Evolutionary conservation across 35 echinoderm and acorn worm species (phyloP), one percentile per base, ranked within the genome.

Genomic region (Stichopus chloronotus): DNA sequence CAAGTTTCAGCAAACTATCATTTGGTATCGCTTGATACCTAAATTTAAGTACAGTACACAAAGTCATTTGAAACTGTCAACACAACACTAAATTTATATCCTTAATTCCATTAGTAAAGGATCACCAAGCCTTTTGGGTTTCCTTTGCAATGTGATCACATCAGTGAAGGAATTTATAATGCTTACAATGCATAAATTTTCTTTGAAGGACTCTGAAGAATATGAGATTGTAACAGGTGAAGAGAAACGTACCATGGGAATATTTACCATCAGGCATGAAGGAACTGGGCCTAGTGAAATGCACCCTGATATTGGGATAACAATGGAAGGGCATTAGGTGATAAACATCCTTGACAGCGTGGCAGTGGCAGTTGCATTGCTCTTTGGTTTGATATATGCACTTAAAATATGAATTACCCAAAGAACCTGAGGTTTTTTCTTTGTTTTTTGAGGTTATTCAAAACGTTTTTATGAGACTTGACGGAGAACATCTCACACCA

Each of bases 351-450:
- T 87, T 19, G 13, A 87, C 13, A 58, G 53, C 84, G 13, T 87
- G 84, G 19, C 84, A 56, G 53, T 58, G 53, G 84, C 53, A 19
- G 84, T 57, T 19, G 84, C 30, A 59, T 56, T 87, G 19, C 84
- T 87, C 43, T 87, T 87, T 87, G 84, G 84, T 76, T 72, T 91
- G 30, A 91, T 72, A 24, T 91, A 91, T 72, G 90, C 90, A 24
- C 90, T 91, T 52, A 8, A 8, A 91, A 91, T 72, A 20, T 80
- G 24, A 78, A 53, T 52, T 91, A 91, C 59, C 90, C 90, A 57
- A 91, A 91, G 90, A 79, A 91, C 8, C 54, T 91, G 74, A 91
- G 59, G 72, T 91, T 78, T 79, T 9, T 68, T 68, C 63, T 9
- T 68, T 17, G 8, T 91, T 91, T 57, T 91, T 91, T 79, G 90